Percentiles rank a stretch among this genome's conserved stretches.
Evolutionary conservation across 37 sponge, comb jelly and placozoan species (phyloP).

Genomic region (Spongilla lacustris): DNA sequence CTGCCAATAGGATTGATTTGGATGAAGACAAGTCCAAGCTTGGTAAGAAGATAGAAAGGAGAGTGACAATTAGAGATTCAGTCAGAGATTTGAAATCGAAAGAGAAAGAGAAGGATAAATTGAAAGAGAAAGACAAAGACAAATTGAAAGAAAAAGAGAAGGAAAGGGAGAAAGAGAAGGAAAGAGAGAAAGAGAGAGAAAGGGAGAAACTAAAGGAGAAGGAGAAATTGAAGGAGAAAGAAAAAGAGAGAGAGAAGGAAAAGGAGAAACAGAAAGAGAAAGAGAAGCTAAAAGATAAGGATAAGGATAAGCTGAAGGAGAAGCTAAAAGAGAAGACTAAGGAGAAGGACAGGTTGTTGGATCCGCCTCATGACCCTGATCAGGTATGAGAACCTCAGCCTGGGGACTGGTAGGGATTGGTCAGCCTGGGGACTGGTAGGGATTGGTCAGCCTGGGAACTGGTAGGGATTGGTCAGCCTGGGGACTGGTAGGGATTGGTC

Average conservation of each 20-base stretch:
- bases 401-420: not conserved
- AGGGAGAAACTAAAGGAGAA: not conserved
- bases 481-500: no score
- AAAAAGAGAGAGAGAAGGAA: constrained; percentile 2
- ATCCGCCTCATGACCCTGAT: not conserved
- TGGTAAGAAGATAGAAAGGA: not conserved
- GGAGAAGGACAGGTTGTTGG: not conserved
- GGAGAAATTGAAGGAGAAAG: not conserved
- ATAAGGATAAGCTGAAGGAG: constrained; percentile 29
- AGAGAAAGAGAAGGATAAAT: constrained; percentile 19
- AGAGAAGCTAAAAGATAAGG: constrained; percentile 26
- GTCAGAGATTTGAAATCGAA: not conserved
- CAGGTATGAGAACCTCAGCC: not conserved
- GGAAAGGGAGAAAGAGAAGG: not conserved
- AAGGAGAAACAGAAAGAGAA: constrained; percentile 20
- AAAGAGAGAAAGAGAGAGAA: constrained; percentile 7
- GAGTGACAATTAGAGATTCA: not conserved
- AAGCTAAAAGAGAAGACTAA: constrained; percentile 10
- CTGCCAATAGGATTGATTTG: not conserved
- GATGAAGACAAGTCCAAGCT: not conserved
- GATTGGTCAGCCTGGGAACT: no score
- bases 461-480: no score
- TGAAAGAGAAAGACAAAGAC: not conserved
- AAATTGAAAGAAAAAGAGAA: not conserved
- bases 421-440: no score